Evolutionary conservation across 2,113 vertebrate genomes (phyloP).

Genomic region (Tapirus terrestris): DNA sequence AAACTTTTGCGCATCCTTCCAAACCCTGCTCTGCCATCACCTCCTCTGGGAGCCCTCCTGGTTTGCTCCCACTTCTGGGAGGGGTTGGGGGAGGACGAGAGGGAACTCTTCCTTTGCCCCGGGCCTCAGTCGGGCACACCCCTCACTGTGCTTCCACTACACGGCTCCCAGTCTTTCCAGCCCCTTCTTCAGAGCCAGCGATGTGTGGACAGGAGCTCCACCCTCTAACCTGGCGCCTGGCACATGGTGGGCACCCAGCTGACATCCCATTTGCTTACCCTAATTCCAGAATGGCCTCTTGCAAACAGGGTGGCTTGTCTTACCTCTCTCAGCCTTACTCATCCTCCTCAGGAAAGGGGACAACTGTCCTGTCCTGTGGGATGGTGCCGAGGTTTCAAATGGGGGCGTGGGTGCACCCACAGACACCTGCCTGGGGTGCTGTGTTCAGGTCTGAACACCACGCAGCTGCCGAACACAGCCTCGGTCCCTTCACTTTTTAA

Average conservation of each 20-base stretch:
- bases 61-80: background rate
- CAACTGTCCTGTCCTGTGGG: too few species aligned
- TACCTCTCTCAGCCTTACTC: background rate
- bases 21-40: background rate
- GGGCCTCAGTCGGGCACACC: background rate
- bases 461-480: too few species aligned
- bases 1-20: background rate
- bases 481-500: background rate
- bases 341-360: background rate
- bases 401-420: too few species aligned
- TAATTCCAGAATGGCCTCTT: background rate
- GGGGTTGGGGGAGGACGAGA: background rate
- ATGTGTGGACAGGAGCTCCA: too few species aligned
- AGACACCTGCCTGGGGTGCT: too few species aligned
- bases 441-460: too few species aligned
- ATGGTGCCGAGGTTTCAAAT: background rate
- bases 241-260: background rate
- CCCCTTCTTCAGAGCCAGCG: background rate
- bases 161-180: too few species aligned
- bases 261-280: background rate
- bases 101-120: background rate
- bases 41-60: background rate
- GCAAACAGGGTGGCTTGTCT: background rate
- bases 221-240: background rate
- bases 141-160: rapidly evolving